Percentiles rank a stretch among this genome's conserved stretches.
These are phyloP conservation scores for Thyatira batis DNA, from an alignment of 2,888 invertebrate genomes.

Conservation along the genomic window DNA sequence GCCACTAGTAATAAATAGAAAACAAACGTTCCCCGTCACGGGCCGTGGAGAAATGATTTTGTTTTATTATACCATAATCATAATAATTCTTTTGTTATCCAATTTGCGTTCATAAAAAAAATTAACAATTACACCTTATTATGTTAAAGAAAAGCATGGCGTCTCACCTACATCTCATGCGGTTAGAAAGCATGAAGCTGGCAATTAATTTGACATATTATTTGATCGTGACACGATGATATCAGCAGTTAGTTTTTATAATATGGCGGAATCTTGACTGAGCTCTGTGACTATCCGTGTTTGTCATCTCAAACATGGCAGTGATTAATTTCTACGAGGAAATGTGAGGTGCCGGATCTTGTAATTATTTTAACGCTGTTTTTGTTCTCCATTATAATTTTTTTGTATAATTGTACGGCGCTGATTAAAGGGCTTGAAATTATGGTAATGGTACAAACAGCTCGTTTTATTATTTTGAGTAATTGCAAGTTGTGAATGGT, in stretches of 20 bases:
- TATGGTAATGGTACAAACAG: not conserved
- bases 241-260: slow-evolving; percentile 25
- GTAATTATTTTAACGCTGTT: not conserved
- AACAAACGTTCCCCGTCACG: not conserved
- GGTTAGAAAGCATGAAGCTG: slow-evolving; percentile 57
- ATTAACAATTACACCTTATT: slow-evolving; percentile 26
- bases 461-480: not conserved
- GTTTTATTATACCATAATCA: slow-evolving; percentile 14
- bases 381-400: not conserved
- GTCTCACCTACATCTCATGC: slow-evolving; percentile 30
- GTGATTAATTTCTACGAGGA: not conserved
- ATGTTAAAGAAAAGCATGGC: slow-evolving; percentile 17
- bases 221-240: slow-evolving; percentile 38
- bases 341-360: not conserved
- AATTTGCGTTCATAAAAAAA: slow-evolving; percentile 37
- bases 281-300: slow-evolving; percentile 27
- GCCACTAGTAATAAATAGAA: not conserved
- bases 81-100: slow-evolving; percentile 38
- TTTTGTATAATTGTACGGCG: not conserved
- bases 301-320: slow-evolving; percentile 8
- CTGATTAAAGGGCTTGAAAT: not conserved
- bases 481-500: not conserved
- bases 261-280: slow-evolving; percentile 17
- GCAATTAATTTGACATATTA: slow-evolving; percentile 56
- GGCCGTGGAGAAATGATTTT: slow-evolving; percentile 6